Base-by-base conservation (phyloP, 2,113 vertebrate genomes). In the Catharus minimus region DNA sequence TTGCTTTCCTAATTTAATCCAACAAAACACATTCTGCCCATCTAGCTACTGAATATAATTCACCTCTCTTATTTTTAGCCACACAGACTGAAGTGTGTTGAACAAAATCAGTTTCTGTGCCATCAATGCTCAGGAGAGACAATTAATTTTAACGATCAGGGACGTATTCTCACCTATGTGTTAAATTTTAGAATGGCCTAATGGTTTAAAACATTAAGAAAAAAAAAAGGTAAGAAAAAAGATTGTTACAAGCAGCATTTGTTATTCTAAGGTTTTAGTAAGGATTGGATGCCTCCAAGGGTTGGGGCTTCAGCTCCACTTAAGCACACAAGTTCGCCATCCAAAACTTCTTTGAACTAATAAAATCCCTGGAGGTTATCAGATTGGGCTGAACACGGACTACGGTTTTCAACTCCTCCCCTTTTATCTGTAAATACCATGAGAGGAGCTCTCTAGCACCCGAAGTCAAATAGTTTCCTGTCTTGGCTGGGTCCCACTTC, bases 361-460 rank as follows among this genome's bases (percentile, higher is more conserved):
- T 32, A 90, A 94, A 93, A 82, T 86, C 86, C 92, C 92, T 94
- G 93, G 55, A 94, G 95, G 93, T 94, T 93, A 95, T 94, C 93
- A 95, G 93, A 95, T 95, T 92, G 90, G 88, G 94, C 43, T 92
- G 88, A 95, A 61, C 7, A 68, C 2, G 81, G 88, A 93, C 92
- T 73, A 65, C 30, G 20, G 81, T 89, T 94, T 79, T 94, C 93
- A 94, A 82, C 92, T 95, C 95, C 94, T 95, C 95, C 95, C 92
- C 93, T 95, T 95, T 93, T 94, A 95, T 95, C 93, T 94, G 93
- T 50, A 91, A 95, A 91, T 94, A 92, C 86, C 95, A 79, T 19
- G 84, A 95, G 90, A 95, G 73, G 39, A 86, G 74, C 67, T 94
- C 86, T 95, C 83, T 87, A 90, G 81, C 90, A 90, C 92, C 78